A percentile compares a stretch with the other conserved stretches of the same genome.
These are phyloP conservation scores for Phrynosoma blainvillii DNA, from an alignment of 2,113 vertebrate genomes.

Conservation along the genomic window DNA sequence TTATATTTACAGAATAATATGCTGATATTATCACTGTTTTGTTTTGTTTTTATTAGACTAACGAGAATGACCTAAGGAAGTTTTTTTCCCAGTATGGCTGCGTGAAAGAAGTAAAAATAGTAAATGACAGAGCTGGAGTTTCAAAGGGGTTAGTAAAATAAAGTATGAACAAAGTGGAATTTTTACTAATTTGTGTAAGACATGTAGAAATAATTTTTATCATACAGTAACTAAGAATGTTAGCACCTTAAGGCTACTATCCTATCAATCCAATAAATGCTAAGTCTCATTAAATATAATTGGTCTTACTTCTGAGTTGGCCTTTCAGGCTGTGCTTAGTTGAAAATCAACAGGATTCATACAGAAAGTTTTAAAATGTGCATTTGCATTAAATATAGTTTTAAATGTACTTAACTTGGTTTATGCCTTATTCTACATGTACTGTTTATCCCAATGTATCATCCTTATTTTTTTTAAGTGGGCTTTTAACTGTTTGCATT, in stretches of 20 bases:
- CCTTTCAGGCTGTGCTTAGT: background rate
- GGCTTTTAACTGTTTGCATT: too few relatives aligned
- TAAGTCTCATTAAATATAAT: too few relatives aligned
- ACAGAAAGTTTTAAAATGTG: background rate
- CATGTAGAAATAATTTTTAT: background rate
- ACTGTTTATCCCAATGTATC: too few relatives aligned
- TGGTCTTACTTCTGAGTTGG: too few relatives aligned
- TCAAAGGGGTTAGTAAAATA: constrained; percentile 86
- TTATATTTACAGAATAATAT: background rate
- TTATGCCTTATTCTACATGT: background rate
- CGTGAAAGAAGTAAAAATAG: constrained; percentile 90
- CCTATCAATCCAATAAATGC: background rate
- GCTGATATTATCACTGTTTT: background rate
- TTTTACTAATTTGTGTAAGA: constrained; percentile 3
- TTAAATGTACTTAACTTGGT: background rate
- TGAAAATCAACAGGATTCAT: background rate
- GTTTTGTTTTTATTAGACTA: constrained; percentile 76
- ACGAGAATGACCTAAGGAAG: constrained; percentile 82
- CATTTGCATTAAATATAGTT: background rate
- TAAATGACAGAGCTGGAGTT: constrained; percentile 84
- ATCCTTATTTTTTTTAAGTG: too few relatives aligned
- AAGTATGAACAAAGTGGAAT: constrained; percentile 36
- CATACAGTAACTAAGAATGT: background rate
- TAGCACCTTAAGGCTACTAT: background rate
- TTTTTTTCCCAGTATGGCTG: constrained; percentile 86